Evolutionary conservation across 2,113 vertebrate genomes (phyloP).

Genomic region (Podiceps cristatus): DNA sequence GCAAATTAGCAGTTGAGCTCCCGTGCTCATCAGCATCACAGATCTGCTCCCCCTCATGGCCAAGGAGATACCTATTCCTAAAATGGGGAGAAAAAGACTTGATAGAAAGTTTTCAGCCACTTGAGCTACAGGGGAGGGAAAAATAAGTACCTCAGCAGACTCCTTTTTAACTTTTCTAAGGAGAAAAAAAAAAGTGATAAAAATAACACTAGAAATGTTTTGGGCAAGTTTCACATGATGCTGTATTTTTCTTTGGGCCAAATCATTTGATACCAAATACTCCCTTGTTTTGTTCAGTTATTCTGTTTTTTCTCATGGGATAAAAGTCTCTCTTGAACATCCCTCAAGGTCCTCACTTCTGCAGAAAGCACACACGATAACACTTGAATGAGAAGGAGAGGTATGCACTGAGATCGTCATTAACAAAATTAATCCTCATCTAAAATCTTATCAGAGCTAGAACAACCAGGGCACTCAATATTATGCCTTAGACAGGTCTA

Average conservation of each 20-base stretch:
- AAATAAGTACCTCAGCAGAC: background rate
- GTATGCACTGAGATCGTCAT: background rate
- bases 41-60: background rate
- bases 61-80: background rate
- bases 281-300: background rate
- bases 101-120: background rate
- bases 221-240: background rate
- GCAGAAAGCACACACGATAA: background rate
- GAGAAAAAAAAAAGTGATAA: background rate
- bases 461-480: conserved; percentile 2
- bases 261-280: background rate
- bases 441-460: conserved; percentile 6
- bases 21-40: background rate
- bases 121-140: background rate
- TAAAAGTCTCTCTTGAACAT: background rate
- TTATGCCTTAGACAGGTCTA: background rate
- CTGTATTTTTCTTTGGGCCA: background rate
- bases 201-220: background rate
- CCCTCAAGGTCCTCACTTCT: background rate
- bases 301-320: background rate
- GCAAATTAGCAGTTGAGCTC: background rate
- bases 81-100: background rate
- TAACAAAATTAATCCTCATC: conserved; percentile 58
- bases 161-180: background rate
- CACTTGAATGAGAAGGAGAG: background rate